Base-by-base conservation (phyloP, 2,113 vertebrate species). In the Eulemur rufifrons region DNA sequence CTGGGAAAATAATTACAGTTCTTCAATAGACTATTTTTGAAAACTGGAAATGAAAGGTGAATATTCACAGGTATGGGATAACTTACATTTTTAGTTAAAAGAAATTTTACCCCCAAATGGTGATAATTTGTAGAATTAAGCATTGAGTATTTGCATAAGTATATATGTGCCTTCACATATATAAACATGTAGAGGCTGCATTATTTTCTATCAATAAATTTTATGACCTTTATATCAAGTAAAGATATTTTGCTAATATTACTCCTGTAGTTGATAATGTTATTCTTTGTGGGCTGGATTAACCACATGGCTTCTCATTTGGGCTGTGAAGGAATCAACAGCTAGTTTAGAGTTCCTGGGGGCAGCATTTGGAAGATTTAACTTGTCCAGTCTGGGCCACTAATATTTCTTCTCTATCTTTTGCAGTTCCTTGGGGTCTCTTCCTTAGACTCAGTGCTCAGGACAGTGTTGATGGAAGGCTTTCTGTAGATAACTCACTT, bases 361-460 rank as follows among this genome's bases (percentile, higher is more conserved):
- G 86, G 56, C 78, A 93, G 32, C 39, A 95, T 95, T 95, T 81
- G 73, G 84, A 95, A 96, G 81, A 96, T 92, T 97, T 96, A 94
- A 73, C 56, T 90, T 96, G 45, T 84, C 32, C 50, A 81, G 50
- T 91, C 81, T 92, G 37, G 76, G 45, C 39, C 10, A 90, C 34
- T 94, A 95, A 66, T 23, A 91, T 86, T 69, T 39, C 39, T 78
- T 80, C 73, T 95, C 73, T 90, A 73, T 85, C 27, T 63, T 96
- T 91, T 94, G 95, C 54, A 96, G 10, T 95, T 95, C 83, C 89
- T 81, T 47, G 37, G 77, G 47, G 73, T 77, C 20, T 95, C 69
- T 74, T 97, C 77, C n/a, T 94, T 32, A 83, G 42, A 18, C 47
- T 61, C 64, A 59, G 12, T 66, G 21, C 86, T 94, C 86, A 85